Evolutionary conservation across 2,113 vertebrate genomes (phyloP).

Genomic region (Neogale vison): DNA sequence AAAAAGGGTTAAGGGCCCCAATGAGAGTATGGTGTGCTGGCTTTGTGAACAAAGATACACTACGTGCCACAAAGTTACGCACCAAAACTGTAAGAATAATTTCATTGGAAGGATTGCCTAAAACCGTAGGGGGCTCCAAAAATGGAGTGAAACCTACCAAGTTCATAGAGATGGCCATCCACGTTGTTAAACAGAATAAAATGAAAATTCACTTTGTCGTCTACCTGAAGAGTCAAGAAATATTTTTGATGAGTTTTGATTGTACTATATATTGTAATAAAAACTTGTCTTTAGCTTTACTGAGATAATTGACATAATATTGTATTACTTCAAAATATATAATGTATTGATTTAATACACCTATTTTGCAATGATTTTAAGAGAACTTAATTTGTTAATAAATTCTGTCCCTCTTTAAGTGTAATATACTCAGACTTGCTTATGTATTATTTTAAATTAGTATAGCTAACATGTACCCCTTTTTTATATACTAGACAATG

Average conservation of each 20-base stretch:
- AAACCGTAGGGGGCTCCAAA: not conserved
- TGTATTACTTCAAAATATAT: not conserved
- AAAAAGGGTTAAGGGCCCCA: not conserved
- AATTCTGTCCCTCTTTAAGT: not conserved
- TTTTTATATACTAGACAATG: not conserved
- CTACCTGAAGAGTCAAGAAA: slow-evolving; percentile 84
- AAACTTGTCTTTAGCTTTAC: not conserved
- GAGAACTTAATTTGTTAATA: not conserved
- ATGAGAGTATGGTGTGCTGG: not conserved
- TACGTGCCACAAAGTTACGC: not conserved
- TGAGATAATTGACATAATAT: not conserved
- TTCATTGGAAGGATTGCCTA: not conserved
- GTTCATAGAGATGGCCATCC: slow-evolving; percentile 93
- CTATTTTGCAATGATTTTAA: not conserved
- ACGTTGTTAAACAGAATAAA: slow-evolving; percentile 95
- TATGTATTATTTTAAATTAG: not conserved
- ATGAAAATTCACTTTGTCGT: slow-evolving; percentile 95
- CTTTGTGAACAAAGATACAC: not conserved
- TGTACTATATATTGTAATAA: not conserved
- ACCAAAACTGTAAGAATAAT: not conserved
- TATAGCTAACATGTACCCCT: not conserved
- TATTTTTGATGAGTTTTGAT: not conserved
- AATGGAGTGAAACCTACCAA: slow-evolving; percentile 86
- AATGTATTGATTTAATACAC: not conserved
- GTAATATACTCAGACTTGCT: not conserved